Evolutionary conservation across 37 sponge, comb jelly and placozoan genomes (phyloP), one percentile per base, ranked within the genome.

Genomic region (Axinella damicornis): DNA sequence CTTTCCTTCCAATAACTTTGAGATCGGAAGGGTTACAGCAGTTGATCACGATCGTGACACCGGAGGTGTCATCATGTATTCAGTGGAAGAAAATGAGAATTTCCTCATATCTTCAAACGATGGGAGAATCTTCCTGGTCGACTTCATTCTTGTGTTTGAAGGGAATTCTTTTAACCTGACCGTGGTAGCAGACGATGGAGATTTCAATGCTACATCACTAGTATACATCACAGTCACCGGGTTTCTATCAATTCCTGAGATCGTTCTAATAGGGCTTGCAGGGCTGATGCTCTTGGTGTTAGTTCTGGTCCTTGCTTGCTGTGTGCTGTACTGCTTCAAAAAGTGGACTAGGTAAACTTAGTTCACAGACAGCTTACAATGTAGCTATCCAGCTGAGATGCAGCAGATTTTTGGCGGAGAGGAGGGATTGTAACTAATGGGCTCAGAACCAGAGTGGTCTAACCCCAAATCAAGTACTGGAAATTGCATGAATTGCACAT

Each of bases 101-200:
- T 83, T 83, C 73, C 37, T 20, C n/a, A 40, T 83, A 5, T 12
- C n/a, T n/a, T 21, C 61, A 25, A 53, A 31, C 19, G 83, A 83
- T 5, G 83, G 83, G 1, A 52, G 37, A 25, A 38, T 83, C 18
- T 5, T 64, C 14, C 54, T 83, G 21, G 54, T 35, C 4, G 68
- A 67, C 54, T 86, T 72, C 69, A 73, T 79, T 22, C 41, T 78
- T 37, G 33, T 56, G 5, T 52, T 84, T 35, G 82, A 77, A 66
- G 87, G 87, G 1, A 13, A 59, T 0, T 77, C 69, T 13, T 77
- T 82, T 31, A 74, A 85, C 54, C 52, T 83, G 4, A 31, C 25
- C 9, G 83, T 71, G 59, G 22, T 27, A n/a, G 83, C 64, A 17
- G 46, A 30, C 62, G 83, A 83, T 62, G 74, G 74, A 22, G 53